Conservation (phyloP, 92 coral and sea anemone genomes). For the Siderastrea radians region DNA sequence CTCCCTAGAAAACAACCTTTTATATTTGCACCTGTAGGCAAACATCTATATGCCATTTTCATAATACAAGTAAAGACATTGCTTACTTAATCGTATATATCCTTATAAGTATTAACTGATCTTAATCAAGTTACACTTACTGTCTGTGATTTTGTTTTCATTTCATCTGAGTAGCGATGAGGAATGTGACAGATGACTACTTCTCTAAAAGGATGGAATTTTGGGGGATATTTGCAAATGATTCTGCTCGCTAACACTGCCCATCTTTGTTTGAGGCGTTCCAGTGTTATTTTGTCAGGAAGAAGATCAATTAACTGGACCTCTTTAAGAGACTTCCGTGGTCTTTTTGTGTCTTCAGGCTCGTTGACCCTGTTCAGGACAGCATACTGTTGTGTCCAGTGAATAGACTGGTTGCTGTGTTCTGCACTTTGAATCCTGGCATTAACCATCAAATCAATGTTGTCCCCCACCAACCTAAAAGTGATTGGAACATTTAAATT, state of each 20-base stretch:
- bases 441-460: slow-evolving; percentile 41
- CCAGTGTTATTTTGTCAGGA: slow-evolving; percentile 44
- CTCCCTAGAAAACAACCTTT: not conserved
- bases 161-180: slow-evolving; percentile 57
- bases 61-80: slow-evolving; percentile 11
- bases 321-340: slow-evolving; percentile 43
- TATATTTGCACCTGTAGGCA: too few relatives aligned
- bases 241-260: slow-evolving; percentile 60
- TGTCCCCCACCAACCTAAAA: slow-evolving; percentile 59
- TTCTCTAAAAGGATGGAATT: slow-evolving; percentile 51
- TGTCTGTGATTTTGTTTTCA: slow-evolving; percentile 68
- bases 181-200: slow-evolving; percentile 70
- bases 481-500: not conserved
- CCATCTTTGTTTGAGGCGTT: slow-evolving; percentile 42
- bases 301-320: slow-evolving; percentile 55
- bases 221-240: slow-evolving; percentile 46
- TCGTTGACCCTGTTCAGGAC: slow-evolving; percentile 51
- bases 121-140: slow-evolving; percentile 45
- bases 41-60: slow-evolving; percentile 16
- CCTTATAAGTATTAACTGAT: slow-evolving; percentile 10
- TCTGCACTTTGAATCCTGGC: slow-evolving; percentile 49
- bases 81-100: not conserved
- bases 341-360: slow-evolving; percentile 22
- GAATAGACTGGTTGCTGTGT: slow-evolving; percentile 62
- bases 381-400: slow-evolving; percentile 81